These are phyloP conservation scores for Drosophila meridionalis DNA, from an alignment of 2,888 invertebrate species.

Conservation along the genomic window DNA sequence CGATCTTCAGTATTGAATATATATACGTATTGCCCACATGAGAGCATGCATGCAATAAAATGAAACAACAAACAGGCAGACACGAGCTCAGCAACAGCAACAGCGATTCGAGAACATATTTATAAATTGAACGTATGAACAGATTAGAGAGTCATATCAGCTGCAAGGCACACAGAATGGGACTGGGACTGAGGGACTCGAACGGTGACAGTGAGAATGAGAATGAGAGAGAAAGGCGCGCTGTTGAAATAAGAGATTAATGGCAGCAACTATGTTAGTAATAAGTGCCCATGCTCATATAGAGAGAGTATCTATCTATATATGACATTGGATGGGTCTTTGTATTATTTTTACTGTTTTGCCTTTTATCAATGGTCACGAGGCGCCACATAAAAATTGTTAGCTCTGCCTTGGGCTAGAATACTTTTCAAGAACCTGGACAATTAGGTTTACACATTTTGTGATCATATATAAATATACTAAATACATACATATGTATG, in stretches of 20 bases:
- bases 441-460: slow-evolving; percentile 1
- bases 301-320: not conserved
- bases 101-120: slow-evolving; percentile 36
- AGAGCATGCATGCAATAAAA: slow-evolving; percentile 6
- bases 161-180: slow-evolving; percentile 30
- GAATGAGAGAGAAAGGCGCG: not conserved
- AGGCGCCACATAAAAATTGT: slow-evolving; percentile 1
- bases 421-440: not conserved
- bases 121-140: slow-evolving; percentile 38
- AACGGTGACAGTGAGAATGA: not conserved
- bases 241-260: slow-evolving; percentile 8
- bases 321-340: not conserved
- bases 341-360: not conserved
- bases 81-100: slow-evolving; percentile 4
- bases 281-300: not conserved
- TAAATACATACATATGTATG: not conserved
- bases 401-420: not conserved
- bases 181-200: not conserved
- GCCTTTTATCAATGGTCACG: slow-evolving; percentile 3
- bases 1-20: slow-evolving; percentile 22
- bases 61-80: not conserved
- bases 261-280: not conserved
- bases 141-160: slow-evolving; percentile 50
- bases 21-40: not conserved
- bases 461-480: slow-evolving; percentile 6